Percentiles rank a stretch among this genome's conserved stretches.
These are phyloP conservation scores for Baccha elongata DNA, from an alignment of 2,888 invertebrate genomes.

Conservation along the genomic window DNA sequence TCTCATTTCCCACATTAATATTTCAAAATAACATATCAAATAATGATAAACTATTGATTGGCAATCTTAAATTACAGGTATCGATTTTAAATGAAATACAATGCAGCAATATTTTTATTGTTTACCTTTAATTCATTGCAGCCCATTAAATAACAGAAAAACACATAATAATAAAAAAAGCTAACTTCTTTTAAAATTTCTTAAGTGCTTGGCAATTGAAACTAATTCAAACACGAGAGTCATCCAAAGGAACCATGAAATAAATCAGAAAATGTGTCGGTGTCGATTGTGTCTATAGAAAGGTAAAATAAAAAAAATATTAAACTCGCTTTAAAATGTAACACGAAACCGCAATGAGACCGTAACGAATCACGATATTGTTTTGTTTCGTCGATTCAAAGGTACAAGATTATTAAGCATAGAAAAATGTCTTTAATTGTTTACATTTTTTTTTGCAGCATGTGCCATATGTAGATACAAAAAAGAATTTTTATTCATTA, in stretches of 20 bases:
- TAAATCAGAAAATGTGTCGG: slow-evolving; percentile 48
- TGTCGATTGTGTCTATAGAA: slow-evolving; percentile 10
- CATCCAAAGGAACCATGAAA: slow-evolving; percentile 21
- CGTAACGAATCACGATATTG: slow-evolving; percentile 59
- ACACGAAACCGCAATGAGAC: slow-evolving; percentile 64
- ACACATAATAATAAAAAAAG: slow-evolving; percentile 10
- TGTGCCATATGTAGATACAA: no score
- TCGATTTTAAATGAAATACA: slow-evolving; percentile 5
- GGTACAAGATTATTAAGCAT: slow-evolving; percentile 33
- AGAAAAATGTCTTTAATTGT: slow-evolving; percentile 42
- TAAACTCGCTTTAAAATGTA: slow-evolving; percentile 28
- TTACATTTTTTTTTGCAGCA: no score
- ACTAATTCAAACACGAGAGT: slow-evolving; percentile 15
- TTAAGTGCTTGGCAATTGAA: slow-evolving; percentile 15
- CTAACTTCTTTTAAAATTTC: background rate
- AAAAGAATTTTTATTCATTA: no score
- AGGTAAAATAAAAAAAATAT: slow-evolving; percentile 25
- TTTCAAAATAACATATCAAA: slow-evolving; percentile 8
- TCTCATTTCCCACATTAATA: slow-evolving; percentile 8
- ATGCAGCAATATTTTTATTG: slow-evolving; percentile 7
- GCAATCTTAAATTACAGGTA: slow-evolving; percentile 6
- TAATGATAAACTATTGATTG: slow-evolving; percentile 26
- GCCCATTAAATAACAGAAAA: background rate
- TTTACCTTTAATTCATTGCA: slow-evolving; percentile 10
- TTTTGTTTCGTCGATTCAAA: slow-evolving; percentile 17